Evolutionary conservation across 2,113 vertebrate genomes (phyloP).

Genomic region (Entelurus aequoreus): DNA sequence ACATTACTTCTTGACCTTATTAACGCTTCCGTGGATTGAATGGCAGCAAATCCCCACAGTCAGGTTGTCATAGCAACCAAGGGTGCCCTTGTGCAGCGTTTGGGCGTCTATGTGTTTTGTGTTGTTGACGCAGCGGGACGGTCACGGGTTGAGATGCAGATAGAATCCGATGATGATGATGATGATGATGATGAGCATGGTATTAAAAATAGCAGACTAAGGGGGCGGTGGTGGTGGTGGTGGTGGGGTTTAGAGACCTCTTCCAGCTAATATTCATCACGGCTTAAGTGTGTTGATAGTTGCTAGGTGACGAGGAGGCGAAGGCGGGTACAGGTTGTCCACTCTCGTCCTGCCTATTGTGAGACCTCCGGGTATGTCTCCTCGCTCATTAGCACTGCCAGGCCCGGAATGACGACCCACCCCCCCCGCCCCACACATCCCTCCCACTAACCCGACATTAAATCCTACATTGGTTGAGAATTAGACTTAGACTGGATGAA

Average conservation of each 20-base stretch:
- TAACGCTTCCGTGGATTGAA: conserved; percentile 8
- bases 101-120: conserved; percentile 9
- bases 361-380: conserved; percentile 33
- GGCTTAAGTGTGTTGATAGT: conserved; percentile 29
- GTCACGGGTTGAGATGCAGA: conserved; percentile 15
- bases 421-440: not conserved
- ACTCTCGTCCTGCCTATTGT: conserved; percentile 21
- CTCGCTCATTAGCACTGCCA: conserved; percentile 52
- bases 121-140: conserved; percentile 6
- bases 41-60: conserved; percentile 1
- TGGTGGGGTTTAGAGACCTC: conserved; percentile 6
- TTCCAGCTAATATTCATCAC: conserved; percentile 16
- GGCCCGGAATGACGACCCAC: conserved; percentile 18
- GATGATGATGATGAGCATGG: conserved; percentile 5
- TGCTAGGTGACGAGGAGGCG: conserved; percentile 25
- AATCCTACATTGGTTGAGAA: conserved; percentile 48
- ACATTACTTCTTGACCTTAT: conserved; percentile 10
- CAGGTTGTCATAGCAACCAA: not conserved
- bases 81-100: conserved; percentile 5
- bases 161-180: conserved; percentile 9
- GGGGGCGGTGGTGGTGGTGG: not conserved
- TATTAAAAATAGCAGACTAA: conserved; percentile 4
- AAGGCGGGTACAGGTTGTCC: not conserved
- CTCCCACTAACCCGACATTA: conserved; percentile 12
- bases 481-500: conserved; percentile 54